Conservation (phyloP, 2,113 vertebrate genomes). For the Naja naja region DNA sequence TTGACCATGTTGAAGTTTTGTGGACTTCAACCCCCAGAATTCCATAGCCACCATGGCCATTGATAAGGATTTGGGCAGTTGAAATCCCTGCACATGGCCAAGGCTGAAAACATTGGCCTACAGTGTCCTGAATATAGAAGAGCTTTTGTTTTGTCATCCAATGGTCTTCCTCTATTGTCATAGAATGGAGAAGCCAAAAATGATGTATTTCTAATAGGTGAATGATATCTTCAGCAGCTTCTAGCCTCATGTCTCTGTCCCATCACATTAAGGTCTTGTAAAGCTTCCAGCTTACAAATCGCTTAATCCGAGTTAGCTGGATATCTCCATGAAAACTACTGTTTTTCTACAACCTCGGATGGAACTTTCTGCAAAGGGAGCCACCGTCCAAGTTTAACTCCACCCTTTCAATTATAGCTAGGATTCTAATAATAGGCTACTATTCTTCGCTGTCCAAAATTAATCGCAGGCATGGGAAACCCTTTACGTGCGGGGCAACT, state of each 20-base stretch:
- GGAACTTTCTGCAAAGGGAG: background rate
- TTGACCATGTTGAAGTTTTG: no score
- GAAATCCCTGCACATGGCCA: no score
- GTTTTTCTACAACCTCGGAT: background rate
- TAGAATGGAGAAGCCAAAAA: background rate
- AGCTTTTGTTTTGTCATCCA: background rate
- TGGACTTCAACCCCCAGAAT: no score
- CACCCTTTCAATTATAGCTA: background rate
- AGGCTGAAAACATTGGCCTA: no score
- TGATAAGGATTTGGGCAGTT: no score
- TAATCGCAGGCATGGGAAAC: background rate
- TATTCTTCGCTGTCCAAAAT: background rate
- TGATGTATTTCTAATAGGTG: background rate
- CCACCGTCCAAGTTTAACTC: background rate
- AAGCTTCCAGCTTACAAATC: background rate
- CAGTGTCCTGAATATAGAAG: background rate
- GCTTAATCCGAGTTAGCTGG: background rate
- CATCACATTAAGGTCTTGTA: background rate
- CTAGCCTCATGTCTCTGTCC: background rate
- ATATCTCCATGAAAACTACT: background rate
- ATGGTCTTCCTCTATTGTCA: background rate
- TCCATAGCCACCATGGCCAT: no score
- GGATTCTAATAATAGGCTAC: background rate
- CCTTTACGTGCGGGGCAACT: background rate
- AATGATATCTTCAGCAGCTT: background rate